A percentile compares a stretch with the other conserved stretches of the same genome.
Evolutionary conservation across 2,888 invertebrate species (phyloP).

Genomic region (Caenorhabditis sp.): DNA sequence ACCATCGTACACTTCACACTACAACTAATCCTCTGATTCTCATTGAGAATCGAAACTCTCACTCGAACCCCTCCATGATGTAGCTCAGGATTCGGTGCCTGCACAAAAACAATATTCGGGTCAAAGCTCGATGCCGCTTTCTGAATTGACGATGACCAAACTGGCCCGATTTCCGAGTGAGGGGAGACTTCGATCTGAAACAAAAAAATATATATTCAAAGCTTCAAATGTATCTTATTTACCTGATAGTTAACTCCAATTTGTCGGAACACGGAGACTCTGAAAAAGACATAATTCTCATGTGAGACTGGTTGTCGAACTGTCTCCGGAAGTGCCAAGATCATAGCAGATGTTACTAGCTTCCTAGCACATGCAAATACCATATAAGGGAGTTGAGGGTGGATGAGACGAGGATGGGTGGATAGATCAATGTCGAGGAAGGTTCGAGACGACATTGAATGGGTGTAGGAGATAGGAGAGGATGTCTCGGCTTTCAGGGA

Average conservation of each 20-base stretch:
- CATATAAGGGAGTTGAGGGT: slow-evolving; percentile 57
- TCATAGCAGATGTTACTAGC: slow-evolving; percentile 51
- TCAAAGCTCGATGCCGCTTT: slow-evolving; percentile 65
- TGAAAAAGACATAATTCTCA: slow-evolving; percentile 64
- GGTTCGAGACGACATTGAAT: slow-evolving; percentile 45
- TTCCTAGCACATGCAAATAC: slow-evolving; percentile 67
- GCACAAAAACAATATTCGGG: slow-evolving; percentile 64
- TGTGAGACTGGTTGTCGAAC: slow-evolving; percentile 47
- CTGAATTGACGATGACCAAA: slow-evolving; percentile 61
- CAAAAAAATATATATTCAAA: neutral
- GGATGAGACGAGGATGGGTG: slow-evolving; percentile 59
- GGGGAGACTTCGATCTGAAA: slow-evolving; percentile 63
- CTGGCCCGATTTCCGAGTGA: slow-evolving; percentile 45
- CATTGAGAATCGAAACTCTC: slow-evolving; percentile 37
- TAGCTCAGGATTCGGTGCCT: slow-evolving; percentile 51
- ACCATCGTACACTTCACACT: slow-evolving; percentile 45
- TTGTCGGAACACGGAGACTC: slow-evolving; percentile 55
- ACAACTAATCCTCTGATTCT: slow-evolving; percentile 33
- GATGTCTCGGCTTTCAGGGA: slow-evolving; percentile 48
- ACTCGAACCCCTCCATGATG: slow-evolving; percentile 44
- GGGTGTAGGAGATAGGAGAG: slow-evolving; percentile 47
- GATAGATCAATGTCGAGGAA: slow-evolving; percentile 64
- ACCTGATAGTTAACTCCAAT: slow-evolving; percentile 25
- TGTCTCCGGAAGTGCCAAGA: slow-evolving; percentile 42
- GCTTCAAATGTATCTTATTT: no score